Percentiles rank a stretch among this genome's conserved stretches.
Evolutionary conservation across 2,888 invertebrate genomes (phyloP).

Genomic region (Tetragnatha montana): DNA sequence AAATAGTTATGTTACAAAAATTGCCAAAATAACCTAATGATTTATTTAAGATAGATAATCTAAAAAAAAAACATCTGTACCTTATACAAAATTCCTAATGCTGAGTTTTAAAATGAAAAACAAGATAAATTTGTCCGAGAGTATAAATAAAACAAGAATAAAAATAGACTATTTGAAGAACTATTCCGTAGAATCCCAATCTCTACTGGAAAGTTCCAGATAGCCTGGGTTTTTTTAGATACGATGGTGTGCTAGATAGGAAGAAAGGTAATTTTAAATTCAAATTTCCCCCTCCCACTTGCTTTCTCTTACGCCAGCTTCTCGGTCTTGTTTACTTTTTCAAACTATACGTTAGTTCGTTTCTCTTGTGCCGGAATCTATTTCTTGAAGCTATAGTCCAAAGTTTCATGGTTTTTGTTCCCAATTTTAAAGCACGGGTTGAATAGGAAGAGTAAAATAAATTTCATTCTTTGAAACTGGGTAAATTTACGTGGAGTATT

Average conservation of each 20-base stretch:
- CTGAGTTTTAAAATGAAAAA: too few species aligned
- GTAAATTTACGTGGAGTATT: too few species aligned
- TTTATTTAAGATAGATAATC: too few species aligned
- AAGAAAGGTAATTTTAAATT: neutral
- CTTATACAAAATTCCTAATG: too few species aligned
- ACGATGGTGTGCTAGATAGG: neutral
- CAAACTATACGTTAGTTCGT: neutral
- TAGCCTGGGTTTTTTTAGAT: neutral
- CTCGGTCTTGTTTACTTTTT: neutral
- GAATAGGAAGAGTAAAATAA: too few species aligned
- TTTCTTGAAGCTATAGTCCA: neutral
- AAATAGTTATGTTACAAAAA: too few species aligned
- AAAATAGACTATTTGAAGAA: neutral
- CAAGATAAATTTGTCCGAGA: neutral
- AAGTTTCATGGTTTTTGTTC: neutral
- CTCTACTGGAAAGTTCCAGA: neutral
- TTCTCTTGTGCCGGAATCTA: neutral
- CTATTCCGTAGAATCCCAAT: neutral
- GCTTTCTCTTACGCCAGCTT: neutral
- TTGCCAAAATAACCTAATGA: too few species aligned
- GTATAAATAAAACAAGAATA: neutral
- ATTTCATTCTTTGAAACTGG: too few species aligned
- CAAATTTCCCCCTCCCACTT: neutral
- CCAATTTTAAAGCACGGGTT: neutral
- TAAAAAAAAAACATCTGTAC: too few species aligned